phyloP scores from a whole-genome alignment of 2,888 invertebrate genomes.

The Troides aeacus region DNA sequence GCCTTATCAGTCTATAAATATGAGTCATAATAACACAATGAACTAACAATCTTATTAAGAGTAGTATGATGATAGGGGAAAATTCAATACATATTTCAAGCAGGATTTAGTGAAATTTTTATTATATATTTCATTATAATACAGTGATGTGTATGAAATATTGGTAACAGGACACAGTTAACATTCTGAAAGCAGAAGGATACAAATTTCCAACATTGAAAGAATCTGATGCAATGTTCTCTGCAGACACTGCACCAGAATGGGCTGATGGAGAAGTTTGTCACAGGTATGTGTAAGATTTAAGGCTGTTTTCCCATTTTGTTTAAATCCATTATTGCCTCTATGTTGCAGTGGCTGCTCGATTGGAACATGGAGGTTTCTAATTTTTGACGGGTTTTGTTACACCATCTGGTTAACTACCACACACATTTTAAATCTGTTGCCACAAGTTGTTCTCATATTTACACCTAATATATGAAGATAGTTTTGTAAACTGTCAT shows the following conservation, averaged over 20 bases:
- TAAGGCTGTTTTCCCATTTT: background rate
- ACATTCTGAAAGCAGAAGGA: conserved; percentile 96
- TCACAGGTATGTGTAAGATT: conserved; percentile 77
- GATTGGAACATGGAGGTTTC: no score
- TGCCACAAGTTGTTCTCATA: no score
- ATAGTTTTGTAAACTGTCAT: no score
- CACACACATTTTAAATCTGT: no score
- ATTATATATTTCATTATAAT: background rate
- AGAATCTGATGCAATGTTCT: conserved; percentile 99
- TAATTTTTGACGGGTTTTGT: no score
- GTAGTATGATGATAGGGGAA: background rate
- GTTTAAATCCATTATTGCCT: no score
- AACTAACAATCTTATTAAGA: background rate
- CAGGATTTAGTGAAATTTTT: background rate
- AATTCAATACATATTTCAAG: background rate
- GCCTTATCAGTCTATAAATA: conserved; percentile 30
- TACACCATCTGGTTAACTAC: no score
- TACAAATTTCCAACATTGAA: conserved; percentile 93
- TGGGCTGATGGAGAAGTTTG: conserved; percentile 98
- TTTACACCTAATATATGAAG: no score
- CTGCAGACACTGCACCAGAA: conserved; percentile 97
- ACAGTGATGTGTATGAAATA: conserved; percentile 19
- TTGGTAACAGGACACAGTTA: conserved; percentile 90
- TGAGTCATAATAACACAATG: conserved; percentile 29
- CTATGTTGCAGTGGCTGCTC: no score